A percentile compares a stretch with the other conserved stretches of the same genome.
Conservation (phyloP, 1,140 invertebrate species). For the Diploscapter pachys region DNA sequence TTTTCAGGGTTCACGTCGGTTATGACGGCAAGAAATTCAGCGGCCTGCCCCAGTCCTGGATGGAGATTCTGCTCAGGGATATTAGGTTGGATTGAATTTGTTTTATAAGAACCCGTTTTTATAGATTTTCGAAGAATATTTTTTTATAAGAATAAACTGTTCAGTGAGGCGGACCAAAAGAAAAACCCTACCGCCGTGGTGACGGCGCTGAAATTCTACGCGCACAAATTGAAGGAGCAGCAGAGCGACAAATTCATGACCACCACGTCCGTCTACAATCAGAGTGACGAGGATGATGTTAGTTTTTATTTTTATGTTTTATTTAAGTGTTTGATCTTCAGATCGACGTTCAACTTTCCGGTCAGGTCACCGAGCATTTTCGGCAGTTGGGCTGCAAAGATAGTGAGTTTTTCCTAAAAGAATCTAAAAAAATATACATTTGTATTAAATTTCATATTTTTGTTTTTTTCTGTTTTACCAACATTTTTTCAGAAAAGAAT, state of each 20-base stretch:
- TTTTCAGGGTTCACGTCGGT: slow-evolving; percentile 49
- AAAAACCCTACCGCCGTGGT: slow-evolving; percentile 54
- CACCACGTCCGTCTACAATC: slow-evolving; percentile 50
- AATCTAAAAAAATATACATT: no score
- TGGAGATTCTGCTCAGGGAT: slow-evolving; percentile 50
- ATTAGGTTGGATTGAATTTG: slow-evolving; percentile 41
- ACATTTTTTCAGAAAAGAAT: no score
- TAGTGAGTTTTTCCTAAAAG: no score
- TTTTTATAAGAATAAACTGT: slow-evolving; percentile 19
- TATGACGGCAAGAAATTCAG: slow-evolving; percentile 57
- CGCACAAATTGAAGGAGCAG: slow-evolving; percentile 47
- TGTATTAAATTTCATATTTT: no score
- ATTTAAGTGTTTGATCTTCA: background rate
- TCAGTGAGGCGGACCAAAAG: slow-evolving; percentile 56
- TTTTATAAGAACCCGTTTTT: background rate
- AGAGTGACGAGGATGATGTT: slow-evolving; percentile 46
- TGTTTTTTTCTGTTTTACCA: no score
- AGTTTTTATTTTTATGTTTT: slow-evolving; percentile 14
- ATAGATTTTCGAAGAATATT: background rate
- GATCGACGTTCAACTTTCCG: slow-evolving; percentile 28
- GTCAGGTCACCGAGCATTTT: slow-evolving; percentile 26
- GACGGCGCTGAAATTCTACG: slow-evolving; percentile 56
- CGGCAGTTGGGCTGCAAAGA: no score
- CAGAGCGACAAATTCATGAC: slow-evolving; percentile 55
- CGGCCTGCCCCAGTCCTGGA: slow-evolving; percentile 52